phyloP scores from a whole-genome alignment of 2,797 vertebrate species.

The Sebastes nivosus region DNA sequence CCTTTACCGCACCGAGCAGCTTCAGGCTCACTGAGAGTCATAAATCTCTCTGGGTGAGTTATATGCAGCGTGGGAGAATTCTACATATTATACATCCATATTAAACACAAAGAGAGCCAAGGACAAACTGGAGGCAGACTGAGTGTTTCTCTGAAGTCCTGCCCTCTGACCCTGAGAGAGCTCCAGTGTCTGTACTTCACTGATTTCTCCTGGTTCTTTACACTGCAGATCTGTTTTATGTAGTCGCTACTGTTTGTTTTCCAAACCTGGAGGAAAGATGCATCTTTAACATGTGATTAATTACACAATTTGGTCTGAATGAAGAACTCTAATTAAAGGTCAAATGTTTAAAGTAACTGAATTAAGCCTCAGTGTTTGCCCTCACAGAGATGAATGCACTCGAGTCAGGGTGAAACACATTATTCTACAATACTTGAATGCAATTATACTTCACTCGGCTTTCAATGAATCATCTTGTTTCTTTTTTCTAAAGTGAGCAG shows the following conservation, averaged over 20 bases:
- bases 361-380: not conserved
- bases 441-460: not conserved
- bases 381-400: not conserved
- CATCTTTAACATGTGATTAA: not conserved
- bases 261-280: not conserved
- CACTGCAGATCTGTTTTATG: not conserved
- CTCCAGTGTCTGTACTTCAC: not conserved
- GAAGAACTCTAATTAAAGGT: not conserved
- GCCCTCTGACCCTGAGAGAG: not conserved
- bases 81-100: not conserved
- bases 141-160: not conserved
- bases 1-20: not conserved
- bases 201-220: not conserved
- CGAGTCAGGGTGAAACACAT: not conserved
- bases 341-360: not conserved
- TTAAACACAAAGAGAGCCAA: not conserved
- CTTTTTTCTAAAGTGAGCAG: not conserved
- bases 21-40: not conserved
- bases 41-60: slow-evolving; percentile 28
- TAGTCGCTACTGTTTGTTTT: not conserved
- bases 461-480: not conserved
- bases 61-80: not conserved
- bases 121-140: not conserved
- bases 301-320: not conserved
- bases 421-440: not conserved